phyloP scores from a whole-genome alignment of 2,888 invertebrate genomes.

The Cetonia aurata region DNA sequence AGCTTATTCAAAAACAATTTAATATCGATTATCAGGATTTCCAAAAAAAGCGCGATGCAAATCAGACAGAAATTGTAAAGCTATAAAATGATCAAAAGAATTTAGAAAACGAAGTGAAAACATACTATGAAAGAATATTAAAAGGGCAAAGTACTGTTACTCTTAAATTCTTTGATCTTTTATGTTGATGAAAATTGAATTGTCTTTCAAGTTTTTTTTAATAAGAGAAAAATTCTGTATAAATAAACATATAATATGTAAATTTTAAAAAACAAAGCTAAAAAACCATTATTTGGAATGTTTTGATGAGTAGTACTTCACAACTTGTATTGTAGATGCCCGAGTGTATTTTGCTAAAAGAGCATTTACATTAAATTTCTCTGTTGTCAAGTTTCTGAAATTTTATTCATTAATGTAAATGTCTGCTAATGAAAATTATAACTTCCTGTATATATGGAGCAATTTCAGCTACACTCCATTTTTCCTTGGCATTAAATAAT shows the following conservation, averaged over 20 bases:
- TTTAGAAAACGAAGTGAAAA: constrained; percentile 4
- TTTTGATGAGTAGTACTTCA: constrained; percentile 81
- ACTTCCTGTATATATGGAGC: constrained; percentile 86
- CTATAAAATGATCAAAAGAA: constrained; percentile 5
- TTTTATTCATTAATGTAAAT: not conserved
- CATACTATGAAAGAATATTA: constrained; percentile 3
- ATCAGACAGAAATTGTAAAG: not conserved
- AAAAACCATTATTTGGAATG: constrained; percentile 68
- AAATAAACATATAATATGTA: no score
- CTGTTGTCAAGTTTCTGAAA: constrained; percentile 79
- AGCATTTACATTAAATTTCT: constrained; percentile 83
- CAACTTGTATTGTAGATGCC: constrained; percentile 76
- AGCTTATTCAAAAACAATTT: not conserved
- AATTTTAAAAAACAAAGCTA: no score
- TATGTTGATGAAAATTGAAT: no score
- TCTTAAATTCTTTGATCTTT: no score
- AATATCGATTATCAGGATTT: not conserved
- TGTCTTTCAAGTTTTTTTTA: no score
- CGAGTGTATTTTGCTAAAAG: constrained; percentile 88
- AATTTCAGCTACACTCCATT: constrained; percentile 92
- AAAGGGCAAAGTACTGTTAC: not conserved
- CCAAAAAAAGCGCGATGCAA: not conserved
- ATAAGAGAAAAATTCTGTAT: no score
- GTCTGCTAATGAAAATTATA: constrained; percentile 13
- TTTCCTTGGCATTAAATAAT: constrained; percentile 82